phyloP scores from a whole-genome alignment of 2,113 vertebrate genomes.

The Helogale parvula region DNA sequence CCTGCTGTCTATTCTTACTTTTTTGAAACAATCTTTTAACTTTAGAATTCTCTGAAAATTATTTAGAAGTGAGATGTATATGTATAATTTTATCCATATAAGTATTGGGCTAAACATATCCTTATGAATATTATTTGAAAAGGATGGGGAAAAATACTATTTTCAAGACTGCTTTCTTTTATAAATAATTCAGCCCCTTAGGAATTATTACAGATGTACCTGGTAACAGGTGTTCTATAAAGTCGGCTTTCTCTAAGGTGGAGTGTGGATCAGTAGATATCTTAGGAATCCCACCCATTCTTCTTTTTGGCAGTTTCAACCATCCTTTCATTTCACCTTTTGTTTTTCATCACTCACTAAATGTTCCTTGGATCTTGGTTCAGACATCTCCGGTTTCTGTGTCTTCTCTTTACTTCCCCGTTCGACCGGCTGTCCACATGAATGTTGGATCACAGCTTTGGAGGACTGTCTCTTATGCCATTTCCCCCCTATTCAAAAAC shows the following conservation, averaged over 20 bases:
- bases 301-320: neutral
- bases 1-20: neutral
- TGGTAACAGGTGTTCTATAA: neutral
- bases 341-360: neutral
- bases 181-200: neutral
- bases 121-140: neutral
- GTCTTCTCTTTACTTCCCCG: neutral
- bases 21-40: slow-evolving; percentile 5
- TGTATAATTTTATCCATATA: neutral
- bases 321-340: neutral
- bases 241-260: neutral
- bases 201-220: neutral
- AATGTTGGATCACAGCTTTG: neutral
- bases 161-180: neutral
- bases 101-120: neutral
- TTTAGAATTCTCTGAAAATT: neutral
- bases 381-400: neutral
- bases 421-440: neutral
- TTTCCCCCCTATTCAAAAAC: neutral
- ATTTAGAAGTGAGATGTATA: neutral
- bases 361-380: neutral
- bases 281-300: neutral
- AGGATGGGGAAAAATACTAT: neutral
- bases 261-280: neutral
- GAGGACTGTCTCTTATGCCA: neutral